Evolutionary conservation across 2,113 vertebrate genomes (phyloP).

Genomic region (Rhinogobius similis): DNA sequence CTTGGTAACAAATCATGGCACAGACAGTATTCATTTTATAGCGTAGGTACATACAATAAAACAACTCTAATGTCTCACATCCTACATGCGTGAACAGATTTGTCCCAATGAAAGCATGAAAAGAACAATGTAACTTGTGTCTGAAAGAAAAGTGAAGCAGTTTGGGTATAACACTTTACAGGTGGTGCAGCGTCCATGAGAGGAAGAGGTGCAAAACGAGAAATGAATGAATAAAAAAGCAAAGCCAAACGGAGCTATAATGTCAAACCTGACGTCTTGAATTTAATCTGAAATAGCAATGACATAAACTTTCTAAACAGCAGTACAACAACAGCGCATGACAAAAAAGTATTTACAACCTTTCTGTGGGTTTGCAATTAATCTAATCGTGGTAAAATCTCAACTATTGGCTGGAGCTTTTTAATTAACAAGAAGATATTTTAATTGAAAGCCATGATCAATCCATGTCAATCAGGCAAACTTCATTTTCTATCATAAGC

Average conservation of each 20-base stretch:
- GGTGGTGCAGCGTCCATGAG: background rate
- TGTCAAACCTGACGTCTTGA: background rate
- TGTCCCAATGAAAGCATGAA: background rate
- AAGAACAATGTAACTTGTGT: slow-evolving; percentile 3
- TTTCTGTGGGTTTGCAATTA: background rate
- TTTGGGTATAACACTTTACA: background rate
- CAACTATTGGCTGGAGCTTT: too few species aligned
- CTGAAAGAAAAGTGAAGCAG: background rate
- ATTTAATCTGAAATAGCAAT: background rate
- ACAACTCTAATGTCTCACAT: slow-evolving; percentile 4
- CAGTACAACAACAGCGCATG: background rate
- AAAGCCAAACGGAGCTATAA: background rate
- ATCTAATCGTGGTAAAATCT: too few species aligned
- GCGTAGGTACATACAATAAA: background rate
- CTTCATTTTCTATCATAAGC: too few species aligned
- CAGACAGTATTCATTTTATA: background rate
- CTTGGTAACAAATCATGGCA: background rate
- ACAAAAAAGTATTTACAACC: background rate
- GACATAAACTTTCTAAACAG: background rate
- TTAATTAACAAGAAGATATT: too few species aligned
- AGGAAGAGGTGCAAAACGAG: background rate
- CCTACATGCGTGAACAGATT: background rate
- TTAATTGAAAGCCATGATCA: too few species aligned
- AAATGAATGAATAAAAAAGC: background rate
- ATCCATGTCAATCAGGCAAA: too few species aligned